Percentiles rank a stretch among this genome's conserved stretches.
Evolutionary conservation across 1,140 invertebrate species (phyloP).

Genomic region (Nautilus pompilius): DNA sequence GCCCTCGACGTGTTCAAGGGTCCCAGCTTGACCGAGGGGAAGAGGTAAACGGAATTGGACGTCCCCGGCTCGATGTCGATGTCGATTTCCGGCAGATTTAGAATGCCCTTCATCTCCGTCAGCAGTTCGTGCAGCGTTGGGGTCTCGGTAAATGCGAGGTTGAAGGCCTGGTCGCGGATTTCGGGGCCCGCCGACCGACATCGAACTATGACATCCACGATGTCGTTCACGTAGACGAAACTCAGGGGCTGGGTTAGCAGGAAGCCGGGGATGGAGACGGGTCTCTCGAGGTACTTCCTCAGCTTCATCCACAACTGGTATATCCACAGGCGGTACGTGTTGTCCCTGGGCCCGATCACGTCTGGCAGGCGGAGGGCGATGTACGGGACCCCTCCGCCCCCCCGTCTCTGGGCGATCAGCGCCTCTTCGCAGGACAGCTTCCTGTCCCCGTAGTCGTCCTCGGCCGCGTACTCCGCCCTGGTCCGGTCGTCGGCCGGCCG

Average conservation of each 20-base stretch:
- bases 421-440: slow-evolving; percentile 57
- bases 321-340: slow-evolving; percentile 57
- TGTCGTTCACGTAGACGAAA: slow-evolving; percentile 57
- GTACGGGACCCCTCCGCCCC: slow-evolving; percentile 44
- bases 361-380: slow-evolving; percentile 57
- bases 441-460: slow-evolving; percentile 55
- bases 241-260: slow-evolving; percentile 47
- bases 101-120: slow-evolving; percentile 28
- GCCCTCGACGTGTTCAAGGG: slow-evolving; percentile 53
- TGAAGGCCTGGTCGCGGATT: slow-evolving; percentile 51
- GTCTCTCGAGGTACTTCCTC: slow-evolving; percentile 28
- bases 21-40: slow-evolving; percentile 56
- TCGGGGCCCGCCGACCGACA: slow-evolving; percentile 19
- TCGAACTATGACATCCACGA: slow-evolving; percentile 48
- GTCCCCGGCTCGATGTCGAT: slow-evolving; percentile 29
- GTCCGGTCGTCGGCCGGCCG: slow-evolving; percentile 43
- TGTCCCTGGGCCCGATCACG: slow-evolving; percentile 58
- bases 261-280: slow-evolving; percentile 46
- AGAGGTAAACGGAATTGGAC: slow-evolving; percentile 43
- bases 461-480: slow-evolving; percentile 28
- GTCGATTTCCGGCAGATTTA: slow-evolving; percentile 30
- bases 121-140: slow-evolving; percentile 45
- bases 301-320: slow-evolving; percentile 59
- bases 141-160: slow-evolving; percentile 51
- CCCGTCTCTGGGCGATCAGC: slow-evolving; percentile 24